Base-by-base conservation (phyloP, 1,140 invertebrate genomes). In the Palaemon carinicauda region DNA sequence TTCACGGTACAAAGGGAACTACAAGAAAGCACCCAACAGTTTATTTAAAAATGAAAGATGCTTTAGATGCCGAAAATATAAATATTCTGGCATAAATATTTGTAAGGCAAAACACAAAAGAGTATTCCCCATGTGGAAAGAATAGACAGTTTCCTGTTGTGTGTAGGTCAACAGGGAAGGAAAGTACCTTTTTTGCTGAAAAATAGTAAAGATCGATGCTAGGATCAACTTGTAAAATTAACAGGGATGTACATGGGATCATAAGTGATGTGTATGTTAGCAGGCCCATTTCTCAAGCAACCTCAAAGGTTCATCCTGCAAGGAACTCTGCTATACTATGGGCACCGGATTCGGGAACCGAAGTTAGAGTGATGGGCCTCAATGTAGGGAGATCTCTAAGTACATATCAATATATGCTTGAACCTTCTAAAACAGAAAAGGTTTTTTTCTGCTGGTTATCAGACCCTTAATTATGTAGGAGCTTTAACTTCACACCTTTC, bases 281-380 rank as follows among this genome's bases (percentile, higher is more conserved):
- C n/a, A 65, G n/a, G 33, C 69, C n/a, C 15, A 9, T 3, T 19
- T 84, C 10, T 10, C 9, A 14, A 52, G 73, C 24, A 50, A 1
- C 69, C 12, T 69, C 19, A 75, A n/a, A n/a, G n/a, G n/a, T n/a
- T 19, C 69, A 84, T 19, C 81, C 69, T 7, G 54, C 53, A 5
- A 56, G 80, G 2, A 19, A 21, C 1, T 1, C 65, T 7, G 1
- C 80, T 41, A 56, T 82, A 1, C 4, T 9, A 1, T 83, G 82
- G 82, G 29, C 27, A 14, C 82, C 82, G 10, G 82, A 83, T 54
- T 41, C 82, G 21, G 82, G 10, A 10, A 41, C 82, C 4, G 73
- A 80, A 19, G 21, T 51, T 1, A 65, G 69, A 12, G 73, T 85
- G 2, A 52, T 86, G 31, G 52, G 51, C 41, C 14, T 21, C 12